Percentiles rank a stretch among this genome's conserved stretches.
Conservation (phyloP, 2,888 invertebrate genomes). For the Drosophila mettleri region DNA sequence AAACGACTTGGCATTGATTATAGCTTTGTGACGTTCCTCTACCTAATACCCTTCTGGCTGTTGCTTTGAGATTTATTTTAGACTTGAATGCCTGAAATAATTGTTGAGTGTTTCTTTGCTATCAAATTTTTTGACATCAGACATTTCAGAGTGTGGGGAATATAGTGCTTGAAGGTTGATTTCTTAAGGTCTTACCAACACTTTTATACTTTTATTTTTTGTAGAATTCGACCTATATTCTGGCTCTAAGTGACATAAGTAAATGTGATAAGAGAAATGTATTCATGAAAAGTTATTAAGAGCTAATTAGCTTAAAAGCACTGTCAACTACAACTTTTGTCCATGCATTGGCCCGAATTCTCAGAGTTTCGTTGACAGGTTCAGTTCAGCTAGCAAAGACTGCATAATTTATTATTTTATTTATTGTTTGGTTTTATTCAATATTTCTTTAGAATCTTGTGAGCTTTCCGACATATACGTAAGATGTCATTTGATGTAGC, state of each 20-base stretch:
- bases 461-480: neutral
- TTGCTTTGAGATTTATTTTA: neutral
- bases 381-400: neutral
- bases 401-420: neutral
- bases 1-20: slow-evolving; percentile 60
- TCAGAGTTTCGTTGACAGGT: neutral
- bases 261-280: neutral
- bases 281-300: neutral
- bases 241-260: neutral
- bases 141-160: neutral
- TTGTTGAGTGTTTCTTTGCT: neutral
- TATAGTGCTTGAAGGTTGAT: neutral
- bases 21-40: slow-evolving; percentile 11
- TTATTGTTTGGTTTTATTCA: neutral
- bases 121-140: neutral
- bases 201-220: neutral
- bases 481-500: neutral
- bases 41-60: slow-evolving; percentile 2
- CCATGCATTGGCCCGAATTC: neutral
- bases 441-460: neutral
- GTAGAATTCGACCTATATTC: neutral
- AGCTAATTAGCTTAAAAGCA: neutral
- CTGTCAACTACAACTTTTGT: neutral
- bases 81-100: neutral
- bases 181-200: neutral